These are phyloP conservation scores for Tetrao urogallus DNA, from an alignment of 2,113 vertebrate genomes.

Conservation along the genomic window DNA sequence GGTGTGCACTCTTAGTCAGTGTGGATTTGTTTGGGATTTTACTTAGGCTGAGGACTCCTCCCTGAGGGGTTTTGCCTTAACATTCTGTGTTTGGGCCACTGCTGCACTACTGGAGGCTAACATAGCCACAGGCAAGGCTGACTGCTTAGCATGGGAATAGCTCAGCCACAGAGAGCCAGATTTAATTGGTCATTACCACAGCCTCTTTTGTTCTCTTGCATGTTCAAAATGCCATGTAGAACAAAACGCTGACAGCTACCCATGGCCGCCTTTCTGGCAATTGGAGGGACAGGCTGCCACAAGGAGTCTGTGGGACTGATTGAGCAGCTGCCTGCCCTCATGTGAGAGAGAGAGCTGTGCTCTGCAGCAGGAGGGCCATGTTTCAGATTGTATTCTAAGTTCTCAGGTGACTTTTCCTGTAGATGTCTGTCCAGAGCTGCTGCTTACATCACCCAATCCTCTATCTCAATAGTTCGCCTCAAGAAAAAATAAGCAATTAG, in stretches of 20 bases:
- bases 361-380: neutral
- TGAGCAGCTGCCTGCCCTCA: neutral
- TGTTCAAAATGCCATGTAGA: neutral
- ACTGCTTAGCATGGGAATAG: slow-evolving; percentile 16
- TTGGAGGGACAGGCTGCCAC: neutral
- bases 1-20: neutral
- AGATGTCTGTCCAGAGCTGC: neutral
- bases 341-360: neutral
- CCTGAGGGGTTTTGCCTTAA: neutral
- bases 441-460: neutral
- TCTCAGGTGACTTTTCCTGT: neutral
- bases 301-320: neutral
- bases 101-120: neutral
- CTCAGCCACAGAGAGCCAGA: neutral
- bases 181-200: slow-evolving; percentile 29
- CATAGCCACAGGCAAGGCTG: neutral
- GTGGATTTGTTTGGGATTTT: neutral
- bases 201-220: neutral
- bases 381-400: neutral
- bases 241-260: neutral
- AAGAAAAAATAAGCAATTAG: neutral
- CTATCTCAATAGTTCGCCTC: neutral
- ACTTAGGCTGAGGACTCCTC: neutral
- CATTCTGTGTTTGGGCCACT: neutral
- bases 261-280: slow-evolving; percentile 2